These are phyloP conservation scores for Trogon melanurus DNA, from an alignment of 2,113 vertebrate genomes.

Conservation along the genomic window DNA sequence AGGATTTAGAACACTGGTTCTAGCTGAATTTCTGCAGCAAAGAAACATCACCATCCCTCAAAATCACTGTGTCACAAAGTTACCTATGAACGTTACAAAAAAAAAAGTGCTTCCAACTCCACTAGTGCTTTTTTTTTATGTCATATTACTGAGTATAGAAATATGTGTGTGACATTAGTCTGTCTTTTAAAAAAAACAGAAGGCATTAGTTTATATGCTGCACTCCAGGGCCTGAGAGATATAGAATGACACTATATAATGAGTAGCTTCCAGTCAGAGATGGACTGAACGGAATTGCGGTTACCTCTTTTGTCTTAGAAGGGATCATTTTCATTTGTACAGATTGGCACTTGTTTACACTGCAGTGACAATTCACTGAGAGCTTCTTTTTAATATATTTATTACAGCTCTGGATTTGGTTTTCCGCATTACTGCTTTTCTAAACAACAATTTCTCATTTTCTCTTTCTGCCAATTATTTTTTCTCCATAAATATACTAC, in stretches of 20 bases:
- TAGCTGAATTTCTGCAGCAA: neutral
- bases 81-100: neutral
- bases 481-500: neutral
- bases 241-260: neutral
- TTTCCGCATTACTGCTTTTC: constrained; percentile 20
- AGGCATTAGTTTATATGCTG: neutral
- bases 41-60: neutral
- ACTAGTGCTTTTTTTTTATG: neutral
- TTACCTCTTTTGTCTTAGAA: neutral
- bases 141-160: neutral
- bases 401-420: neutral
- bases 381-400: constrained; percentile 25
- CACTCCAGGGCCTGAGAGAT: neutral
- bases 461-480: neutral
- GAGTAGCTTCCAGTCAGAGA: neutral
- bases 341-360: constrained; percentile 19
- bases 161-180: neutral
- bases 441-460: constrained; percentile 21
- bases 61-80: neutral
- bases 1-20: neutral
- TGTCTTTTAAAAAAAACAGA: neutral
- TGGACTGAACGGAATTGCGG: neutral
- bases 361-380: neutral
- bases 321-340: neutral
- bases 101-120: neutral